A percentile compares a stretch with the other conserved stretches of the same genome.
These are phyloP conservation scores for Noctilio leporinus DNA, from an alignment of 2,113 vertebrate genomes.

Conservation along the genomic window DNA sequence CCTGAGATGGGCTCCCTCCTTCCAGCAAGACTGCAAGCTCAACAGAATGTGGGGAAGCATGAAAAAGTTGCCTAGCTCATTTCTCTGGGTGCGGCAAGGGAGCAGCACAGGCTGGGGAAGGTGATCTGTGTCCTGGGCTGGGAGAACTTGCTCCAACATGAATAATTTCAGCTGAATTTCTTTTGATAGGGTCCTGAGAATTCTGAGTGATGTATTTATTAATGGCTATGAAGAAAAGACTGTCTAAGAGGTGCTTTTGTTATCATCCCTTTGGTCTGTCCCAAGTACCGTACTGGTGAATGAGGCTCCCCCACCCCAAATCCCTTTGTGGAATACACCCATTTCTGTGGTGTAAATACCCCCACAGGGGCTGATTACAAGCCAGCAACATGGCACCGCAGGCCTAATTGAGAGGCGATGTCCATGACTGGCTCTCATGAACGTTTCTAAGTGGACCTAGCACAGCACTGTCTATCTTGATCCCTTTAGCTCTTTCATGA, in stretches of 20 bases:
- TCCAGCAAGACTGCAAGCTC: slow-evolving; percentile 79
- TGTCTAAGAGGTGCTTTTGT: neutral
- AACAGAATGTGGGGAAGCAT: slow-evolving; percentile 76
- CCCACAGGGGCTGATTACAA: neutral
- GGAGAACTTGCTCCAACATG: neutral
- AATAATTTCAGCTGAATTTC: neutral
- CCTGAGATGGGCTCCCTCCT: slow-evolving; percentile 78
- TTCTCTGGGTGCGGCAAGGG: slow-evolving; percentile 54
- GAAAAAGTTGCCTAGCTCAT: slow-evolving; percentile 71
- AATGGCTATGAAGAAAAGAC: neutral
- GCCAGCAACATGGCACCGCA: neutral
- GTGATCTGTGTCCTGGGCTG: neutral
- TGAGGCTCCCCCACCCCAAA: neutral
- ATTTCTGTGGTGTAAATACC: slow-evolving; percentile 36
- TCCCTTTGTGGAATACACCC: neutral
- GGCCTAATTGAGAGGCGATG: neutral
- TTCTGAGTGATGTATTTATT: neutral
- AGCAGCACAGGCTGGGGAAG: neutral
- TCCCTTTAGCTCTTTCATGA: neutral
- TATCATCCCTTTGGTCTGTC: neutral
- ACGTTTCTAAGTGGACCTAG: neutral
- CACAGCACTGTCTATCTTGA: neutral
- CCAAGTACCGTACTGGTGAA: neutral
- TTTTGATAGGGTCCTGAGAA: neutral
- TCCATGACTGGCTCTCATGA: rapidly evolving